Evolutionary conservation across 2,888 invertebrate species (phyloP).

Genomic region (Diaperis boleti): DNA sequence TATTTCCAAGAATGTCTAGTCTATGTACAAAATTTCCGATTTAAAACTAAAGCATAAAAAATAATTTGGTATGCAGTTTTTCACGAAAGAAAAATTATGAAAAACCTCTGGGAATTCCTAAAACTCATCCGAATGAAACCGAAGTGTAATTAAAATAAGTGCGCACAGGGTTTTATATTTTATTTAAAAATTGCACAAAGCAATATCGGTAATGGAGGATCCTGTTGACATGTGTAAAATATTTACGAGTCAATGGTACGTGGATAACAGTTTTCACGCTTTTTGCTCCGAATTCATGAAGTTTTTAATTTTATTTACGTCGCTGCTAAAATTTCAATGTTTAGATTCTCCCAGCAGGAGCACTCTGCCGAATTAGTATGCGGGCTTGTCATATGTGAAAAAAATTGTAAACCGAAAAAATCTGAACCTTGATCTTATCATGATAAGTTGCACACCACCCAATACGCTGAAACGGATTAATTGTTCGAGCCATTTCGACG

Average conservation of each 20-base stretch:
- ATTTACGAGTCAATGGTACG: slow-evolving; percentile 26
- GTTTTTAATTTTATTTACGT: slow-evolving; percentile 24
- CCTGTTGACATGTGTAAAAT: slow-evolving; percentile 30
- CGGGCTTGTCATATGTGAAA: background rate
- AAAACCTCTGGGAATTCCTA: background rate
- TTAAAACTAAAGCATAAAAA: too few relatives aligned
- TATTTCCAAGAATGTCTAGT: too few relatives aligned
- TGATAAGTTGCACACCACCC: background rate
- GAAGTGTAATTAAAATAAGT: slow-evolving; percentile 30
- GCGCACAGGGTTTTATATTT: slow-evolving; percentile 17
- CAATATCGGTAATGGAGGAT: slow-evolving; percentile 31
- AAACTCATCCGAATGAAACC: background rate
- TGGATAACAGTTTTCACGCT: slow-evolving; percentile 12
- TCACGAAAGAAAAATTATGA: too few relatives aligned
- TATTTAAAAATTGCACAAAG: slow-evolving; percentile 32
- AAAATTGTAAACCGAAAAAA: slow-evolving; percentile 3
- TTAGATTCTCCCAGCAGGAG: background rate
- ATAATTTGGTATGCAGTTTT: too few relatives aligned
- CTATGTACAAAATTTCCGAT: too few relatives aligned
- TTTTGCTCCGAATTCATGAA: slow-evolving; percentile 16
- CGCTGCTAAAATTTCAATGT: slow-evolving; percentile 12
- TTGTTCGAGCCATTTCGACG: slow-evolving; percentile 5
- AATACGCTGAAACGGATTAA: slow-evolving; percentile 7
- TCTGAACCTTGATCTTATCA: slow-evolving; percentile 4
- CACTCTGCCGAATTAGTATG: slow-evolving; percentile 8